Conservation (phyloP, 2,113 vertebrate genomes). For the Chionis minor region DNA sequence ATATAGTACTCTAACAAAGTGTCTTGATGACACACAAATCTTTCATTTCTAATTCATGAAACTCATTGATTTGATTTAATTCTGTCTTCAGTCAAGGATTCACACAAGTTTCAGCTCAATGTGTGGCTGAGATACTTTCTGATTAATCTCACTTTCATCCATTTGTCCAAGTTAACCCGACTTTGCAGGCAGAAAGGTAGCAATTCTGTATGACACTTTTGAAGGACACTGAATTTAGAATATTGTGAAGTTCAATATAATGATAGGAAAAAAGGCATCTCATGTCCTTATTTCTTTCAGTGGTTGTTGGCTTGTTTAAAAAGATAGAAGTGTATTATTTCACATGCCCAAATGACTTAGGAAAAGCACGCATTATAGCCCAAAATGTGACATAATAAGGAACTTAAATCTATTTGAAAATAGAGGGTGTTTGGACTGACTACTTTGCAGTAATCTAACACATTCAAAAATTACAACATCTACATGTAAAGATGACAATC, state of each 20-base stretch:
- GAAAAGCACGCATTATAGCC: background rate
- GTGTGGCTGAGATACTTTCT: background rate
- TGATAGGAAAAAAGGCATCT: background rate
- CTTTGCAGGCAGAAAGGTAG: background rate
- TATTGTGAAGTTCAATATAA: background rate
- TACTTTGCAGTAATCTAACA: background rate
- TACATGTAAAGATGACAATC: background rate
- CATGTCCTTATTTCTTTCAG: background rate
- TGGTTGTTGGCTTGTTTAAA: background rate
- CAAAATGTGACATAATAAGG: background rate
- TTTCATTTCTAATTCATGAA: background rate
- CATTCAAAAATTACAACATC: background rate
- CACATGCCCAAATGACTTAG: background rate
- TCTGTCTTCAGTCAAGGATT: background rate
- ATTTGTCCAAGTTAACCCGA: background rate
- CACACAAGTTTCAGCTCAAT: background rate
- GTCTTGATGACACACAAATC: background rate
- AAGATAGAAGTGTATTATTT: background rate
- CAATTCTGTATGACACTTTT: background rate
- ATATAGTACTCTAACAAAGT: background rate
- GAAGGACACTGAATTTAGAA: background rate
- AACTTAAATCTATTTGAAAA: background rate
- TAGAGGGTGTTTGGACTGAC: background rate
- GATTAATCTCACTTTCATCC: background rate
- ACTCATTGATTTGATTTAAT: background rate